A percentile compares a stretch with the other conserved stretches of the same genome.
These are phyloP conservation scores for Stichodactyla helianthus DNA, from an alignment of 64 coral and sea anemone species.

Conservation along the genomic window DNA sequence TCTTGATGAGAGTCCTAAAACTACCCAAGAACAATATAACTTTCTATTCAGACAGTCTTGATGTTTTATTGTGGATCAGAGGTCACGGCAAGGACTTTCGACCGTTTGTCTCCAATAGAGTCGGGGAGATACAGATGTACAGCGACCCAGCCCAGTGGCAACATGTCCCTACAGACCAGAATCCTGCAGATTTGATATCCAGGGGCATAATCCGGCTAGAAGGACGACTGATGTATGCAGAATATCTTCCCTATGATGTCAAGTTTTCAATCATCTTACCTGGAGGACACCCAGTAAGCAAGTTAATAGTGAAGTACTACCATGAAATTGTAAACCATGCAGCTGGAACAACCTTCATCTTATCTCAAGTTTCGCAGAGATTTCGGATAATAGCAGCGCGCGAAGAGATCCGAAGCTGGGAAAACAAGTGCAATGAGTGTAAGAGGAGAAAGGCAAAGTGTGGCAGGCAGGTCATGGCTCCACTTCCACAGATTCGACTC, in stretches of 20 bases:
- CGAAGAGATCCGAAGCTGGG: not conserved
- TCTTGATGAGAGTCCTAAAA: not conserved
- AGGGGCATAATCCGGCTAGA: constrained; percentile 28
- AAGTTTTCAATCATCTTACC: constrained; percentile 43
- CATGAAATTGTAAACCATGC: constrained; percentile 48
- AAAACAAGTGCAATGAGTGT: not conserved
- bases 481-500: constrained; percentile 22
- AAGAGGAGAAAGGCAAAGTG: constrained; percentile 15
- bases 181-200: constrained; percentile 30
- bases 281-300: constrained; percentile 45
- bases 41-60: constrained; percentile 49
- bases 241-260: constrained; percentile 50
- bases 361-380: constrained; percentile 44
- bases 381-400: not conserved
- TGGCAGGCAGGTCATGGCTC: constrained; percentile 10
- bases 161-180: constrained; percentile 25
- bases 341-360: constrained; percentile 39
- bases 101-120: not conserved
- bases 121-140: constrained; percentile 1
- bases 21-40: not conserved
- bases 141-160: constrained; percentile 45
- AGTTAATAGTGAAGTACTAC: constrained; percentile 55
- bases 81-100: constrained; percentile 20
- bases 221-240: constrained; percentile 37
- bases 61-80: not conserved